Evolutionary conservation across 2,888 invertebrate genomes (phyloP), one percentile per base, ranked within the genome.

Genomic region (Lymantria monacha): DNA sequence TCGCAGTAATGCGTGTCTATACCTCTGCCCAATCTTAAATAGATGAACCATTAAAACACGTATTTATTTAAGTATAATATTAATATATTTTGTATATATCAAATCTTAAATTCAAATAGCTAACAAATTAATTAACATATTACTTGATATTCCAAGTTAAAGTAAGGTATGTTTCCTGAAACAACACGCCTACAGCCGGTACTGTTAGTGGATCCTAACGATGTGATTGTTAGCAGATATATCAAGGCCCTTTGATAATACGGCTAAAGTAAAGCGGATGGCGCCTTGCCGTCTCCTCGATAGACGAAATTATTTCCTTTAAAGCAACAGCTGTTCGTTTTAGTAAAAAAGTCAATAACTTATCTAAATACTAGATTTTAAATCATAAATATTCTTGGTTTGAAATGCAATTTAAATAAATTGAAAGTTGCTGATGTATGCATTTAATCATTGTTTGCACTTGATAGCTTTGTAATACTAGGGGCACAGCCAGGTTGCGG

Each of bases 131-230:
- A 33, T 33, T 33, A 33, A 33, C 33, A 33, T 41, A 41, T 41
- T 14, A 41, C n/a, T 41, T 41, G 7, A 14, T 41, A 41, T 41
- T 13, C 15, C 10, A 42, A 42, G 42, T 42, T 42, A 42, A 42
- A 8, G 8, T 42, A 42, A 42, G 42, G 2, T 42, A 40, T 51
- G 31, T 13, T 59, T 57, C 55, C 45, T 33, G 44, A 53, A 55
- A 59, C 40, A 12, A 44, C 48, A 48, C 46, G 30, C 58, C 56
- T 42, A 43, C 44, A 55, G 46, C 49, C 61, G 59, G 59, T 55
- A 59, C 57, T 49, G 15, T 13, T 51, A 10, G 15, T 49, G 59
- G 59, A 59, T 57, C 53, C 52, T 15, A 42, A 11, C 13, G 30
- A 30, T 42, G 50, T 50, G 38, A 50, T 50, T 41, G 41, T 41